Conservation (phyloP, 2,113 vertebrate genomes). For the Entelurus aequoreus region DNA sequence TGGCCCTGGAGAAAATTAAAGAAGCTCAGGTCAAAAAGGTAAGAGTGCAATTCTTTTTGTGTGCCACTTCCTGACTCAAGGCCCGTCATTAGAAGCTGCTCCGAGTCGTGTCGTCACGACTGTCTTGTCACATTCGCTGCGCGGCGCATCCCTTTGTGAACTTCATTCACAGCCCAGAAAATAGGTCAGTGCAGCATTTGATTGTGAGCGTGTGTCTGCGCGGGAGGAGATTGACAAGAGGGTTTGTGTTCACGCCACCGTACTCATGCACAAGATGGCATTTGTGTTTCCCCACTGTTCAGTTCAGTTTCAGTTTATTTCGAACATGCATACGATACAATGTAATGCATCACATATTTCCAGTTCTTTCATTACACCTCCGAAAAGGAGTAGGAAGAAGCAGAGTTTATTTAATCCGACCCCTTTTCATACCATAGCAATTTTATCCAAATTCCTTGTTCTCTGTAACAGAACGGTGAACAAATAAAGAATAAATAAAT, state of each 20-base stretch:
- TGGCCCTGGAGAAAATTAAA: constrained; percentile 98
- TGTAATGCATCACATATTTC: too few species aligned
- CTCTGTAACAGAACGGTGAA: too few species aligned
- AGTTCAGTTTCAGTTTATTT: not conserved
- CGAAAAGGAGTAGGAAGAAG: too few species aligned
- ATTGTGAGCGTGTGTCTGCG: constrained; percentile 41
- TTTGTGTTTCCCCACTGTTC: not conserved
- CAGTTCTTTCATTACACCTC: too few species aligned
- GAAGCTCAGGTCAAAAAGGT: constrained; percentile 99
- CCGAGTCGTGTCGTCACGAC: not conserved
- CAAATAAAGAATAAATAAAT: too few species aligned
- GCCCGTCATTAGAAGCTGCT: not conserved
- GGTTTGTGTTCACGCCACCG: constrained; percentile 13
- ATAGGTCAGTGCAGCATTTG: constrained; percentile 68
- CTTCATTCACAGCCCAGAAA: constrained; percentile 55
- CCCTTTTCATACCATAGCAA: too few species aligned
- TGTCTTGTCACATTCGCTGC: constrained; percentile 21
- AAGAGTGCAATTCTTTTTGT: constrained; percentile 3
- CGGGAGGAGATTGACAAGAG: constrained; percentile 28
- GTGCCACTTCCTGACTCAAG: not conserved
- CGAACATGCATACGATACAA: too few species aligned
- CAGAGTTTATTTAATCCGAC: too few species aligned
- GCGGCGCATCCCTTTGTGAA: constrained; percentile 49
- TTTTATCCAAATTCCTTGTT: too few species aligned
- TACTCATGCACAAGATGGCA: not conserved